These are phyloP conservation scores for Calameuta filiformis DNA, from an alignment of 2,888 invertebrate species.

Conservation along the genomic window DNA sequence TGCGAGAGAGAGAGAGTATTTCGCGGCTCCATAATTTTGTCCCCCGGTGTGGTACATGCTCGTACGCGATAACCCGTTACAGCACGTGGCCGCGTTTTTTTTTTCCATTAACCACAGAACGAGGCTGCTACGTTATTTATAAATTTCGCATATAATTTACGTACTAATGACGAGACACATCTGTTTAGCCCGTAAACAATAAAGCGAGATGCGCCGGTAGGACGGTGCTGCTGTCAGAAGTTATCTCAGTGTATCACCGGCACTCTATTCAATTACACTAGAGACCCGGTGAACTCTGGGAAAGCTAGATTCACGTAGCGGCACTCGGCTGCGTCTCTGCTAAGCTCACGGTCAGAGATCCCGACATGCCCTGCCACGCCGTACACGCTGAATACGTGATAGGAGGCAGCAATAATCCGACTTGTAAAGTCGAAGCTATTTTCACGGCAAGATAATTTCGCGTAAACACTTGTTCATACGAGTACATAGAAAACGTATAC, in stretches of 20 bases:
- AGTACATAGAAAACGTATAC: background rate
- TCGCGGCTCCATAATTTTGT: background rate
- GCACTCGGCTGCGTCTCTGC: background rate
- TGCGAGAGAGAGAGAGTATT: background rate
- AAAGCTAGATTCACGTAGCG: background rate
- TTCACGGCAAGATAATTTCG: background rate
- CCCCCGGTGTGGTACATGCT: background rate
- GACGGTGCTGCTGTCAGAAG: slow-evolving; percentile 39
- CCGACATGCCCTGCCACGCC: background rate
- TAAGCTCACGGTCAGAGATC: background rate
- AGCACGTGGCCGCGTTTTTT: background rate
- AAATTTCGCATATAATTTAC: background rate
- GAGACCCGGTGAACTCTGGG: slow-evolving; percentile 32
- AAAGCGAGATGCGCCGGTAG: slow-evolving; percentile 26
- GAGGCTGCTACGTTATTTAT: background rate
- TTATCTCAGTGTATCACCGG: slow-evolving; percentile 34
- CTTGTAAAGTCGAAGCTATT: background rate
- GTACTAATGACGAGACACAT: background rate
- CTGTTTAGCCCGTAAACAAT: slow-evolving; percentile 52
- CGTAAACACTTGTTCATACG: background rate
- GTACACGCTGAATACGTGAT: background rate
- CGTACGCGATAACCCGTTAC: background rate
- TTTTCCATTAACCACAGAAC: background rate
- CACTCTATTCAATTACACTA: slow-evolving; percentile 57
- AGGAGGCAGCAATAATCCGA: background rate